Percentiles rank a stretch among this genome's conserved stretches.
phyloP scores from a whole-genome alignment of 1,140 invertebrate species.

The Cephus cinctus region DNA sequence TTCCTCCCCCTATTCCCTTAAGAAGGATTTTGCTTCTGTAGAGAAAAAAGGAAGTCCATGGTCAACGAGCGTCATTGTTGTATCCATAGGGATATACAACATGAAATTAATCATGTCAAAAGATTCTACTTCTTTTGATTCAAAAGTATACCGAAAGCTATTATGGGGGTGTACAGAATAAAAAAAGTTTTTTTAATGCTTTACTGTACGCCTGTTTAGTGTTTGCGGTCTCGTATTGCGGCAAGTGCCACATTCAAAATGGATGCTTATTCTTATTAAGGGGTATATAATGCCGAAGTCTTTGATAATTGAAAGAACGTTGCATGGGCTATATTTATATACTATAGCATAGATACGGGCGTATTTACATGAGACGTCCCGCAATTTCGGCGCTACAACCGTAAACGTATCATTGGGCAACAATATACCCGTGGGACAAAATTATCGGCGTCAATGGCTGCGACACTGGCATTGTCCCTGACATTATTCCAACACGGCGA shows the following conservation, averaged over 20 bases:
- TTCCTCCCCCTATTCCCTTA: too few species aligned
- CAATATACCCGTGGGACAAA: slow-evolving; percentile 49
- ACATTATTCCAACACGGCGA: slow-evolving; percentile 28
- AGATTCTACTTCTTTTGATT: too few species aligned
- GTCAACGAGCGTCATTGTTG: too few species aligned
- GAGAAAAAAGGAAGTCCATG: too few species aligned
- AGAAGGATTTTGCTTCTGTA: too few species aligned
- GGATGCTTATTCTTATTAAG: neutral
- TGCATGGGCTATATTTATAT: neutral
- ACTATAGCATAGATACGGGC: slow-evolving; percentile 34
- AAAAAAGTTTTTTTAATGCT: too few species aligned
- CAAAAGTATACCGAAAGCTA: too few species aligned
- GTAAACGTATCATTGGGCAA: slow-evolving; percentile 36
- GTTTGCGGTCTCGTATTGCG: neutral
- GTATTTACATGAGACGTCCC: slow-evolving; percentile 34
- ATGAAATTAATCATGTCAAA: too few species aligned
- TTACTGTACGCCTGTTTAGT: neutral
- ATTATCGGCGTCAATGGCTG: slow-evolving; percentile 28
- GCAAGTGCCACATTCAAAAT: neutral
- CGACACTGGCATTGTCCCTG: slow-evolving; percentile 21
- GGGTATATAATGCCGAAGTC: too few species aligned
- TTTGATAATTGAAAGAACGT: neutral
- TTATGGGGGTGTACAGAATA: too few species aligned
- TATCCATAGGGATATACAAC: too few species aligned
- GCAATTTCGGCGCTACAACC: slow-evolving; percentile 21